Base-by-base conservation (phyloP, 92 coral and sea anemone species). In the Bergia sp. region DNA sequence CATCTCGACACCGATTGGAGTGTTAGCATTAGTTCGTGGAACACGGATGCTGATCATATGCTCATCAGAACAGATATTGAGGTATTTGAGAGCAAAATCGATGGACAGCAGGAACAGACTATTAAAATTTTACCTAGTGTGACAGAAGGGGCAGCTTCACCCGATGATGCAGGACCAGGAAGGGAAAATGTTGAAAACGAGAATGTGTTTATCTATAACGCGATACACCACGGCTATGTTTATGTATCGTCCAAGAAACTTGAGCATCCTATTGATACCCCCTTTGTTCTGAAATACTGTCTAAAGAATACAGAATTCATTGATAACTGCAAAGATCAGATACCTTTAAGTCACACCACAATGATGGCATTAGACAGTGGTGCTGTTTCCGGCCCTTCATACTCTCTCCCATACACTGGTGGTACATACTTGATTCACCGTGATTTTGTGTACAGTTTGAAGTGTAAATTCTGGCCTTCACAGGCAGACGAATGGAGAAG, bases 31-130 rank as follows among this genome's bases (percentile, higher is more conserved):
- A 20, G 18, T 7, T 47, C 67, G 23, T 94, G 96, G 96, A 94
- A 92, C 53, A 94, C 96, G 0, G 96, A 94, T 81, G 96, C 96
- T 9, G 96, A 94, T 82, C 96, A 94, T 5, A 94, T 94, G 96
- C 74, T 94, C 37, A 89, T 94, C 16, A 92, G 93, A 89, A 92
- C 90, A 36, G 93, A 92, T 89, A 36, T 89, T 18, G 75, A 90
- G 82, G 81, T 94, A 67, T 82, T 67, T n/a, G 89, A 91, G 58
- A 79, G 36, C 58, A 58, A 66, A 23, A 77, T 85, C 9, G 73
- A 39, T 21, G 76, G 71, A 42, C 72, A 45, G 43, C 72, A 45
- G 43, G 13, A 16, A 10, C 37, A 39, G 74, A 77, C 81, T 44
- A 73, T 15, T 36, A 80, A 80, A 1, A 66, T 79, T 18, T 81